Evolutionary conservation across 2,888 invertebrate genomes (phyloP).

Genomic region (Branchellion lobata): DNA sequence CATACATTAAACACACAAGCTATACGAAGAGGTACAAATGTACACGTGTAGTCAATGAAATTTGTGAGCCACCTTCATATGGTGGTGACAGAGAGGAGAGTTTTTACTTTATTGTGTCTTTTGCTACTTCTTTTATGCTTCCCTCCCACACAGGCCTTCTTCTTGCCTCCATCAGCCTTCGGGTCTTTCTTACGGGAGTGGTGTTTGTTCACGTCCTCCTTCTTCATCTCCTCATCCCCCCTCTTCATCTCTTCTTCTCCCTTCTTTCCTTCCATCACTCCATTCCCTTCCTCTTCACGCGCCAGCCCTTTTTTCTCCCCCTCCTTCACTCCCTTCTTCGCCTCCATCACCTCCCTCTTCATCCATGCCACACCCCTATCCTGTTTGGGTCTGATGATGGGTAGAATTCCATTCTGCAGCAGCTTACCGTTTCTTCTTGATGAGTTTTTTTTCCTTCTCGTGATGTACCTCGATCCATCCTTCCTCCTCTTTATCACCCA

Average conservation of each 20-base stretch:
- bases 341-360: too few species aligned
- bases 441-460: neutral
- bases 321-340: too few species aligned
- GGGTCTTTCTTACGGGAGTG: neutral
- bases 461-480: neutral
- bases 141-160: neutral
- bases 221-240: too few species aligned
- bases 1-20: too few species aligned
- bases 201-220: too few species aligned
- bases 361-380: too few species aligned
- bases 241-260: too few species aligned
- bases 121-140: neutral
- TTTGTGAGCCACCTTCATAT: neutral
- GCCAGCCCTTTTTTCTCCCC: too few species aligned
- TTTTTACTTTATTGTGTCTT: neutral
- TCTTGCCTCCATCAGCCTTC: neutral
- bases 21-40: too few species aligned
- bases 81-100: neutral
- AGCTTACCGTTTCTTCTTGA: neutral
- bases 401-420: neutral
- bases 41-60: too few species aligned
- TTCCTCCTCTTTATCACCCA: conserved; percentile 13
- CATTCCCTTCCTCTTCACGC: too few species aligned
- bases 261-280: too few species aligned
- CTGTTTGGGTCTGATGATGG: neutral